Base-by-base conservation (phyloP, 1,140 invertebrate genomes). In the Lerema accius region DNA sequence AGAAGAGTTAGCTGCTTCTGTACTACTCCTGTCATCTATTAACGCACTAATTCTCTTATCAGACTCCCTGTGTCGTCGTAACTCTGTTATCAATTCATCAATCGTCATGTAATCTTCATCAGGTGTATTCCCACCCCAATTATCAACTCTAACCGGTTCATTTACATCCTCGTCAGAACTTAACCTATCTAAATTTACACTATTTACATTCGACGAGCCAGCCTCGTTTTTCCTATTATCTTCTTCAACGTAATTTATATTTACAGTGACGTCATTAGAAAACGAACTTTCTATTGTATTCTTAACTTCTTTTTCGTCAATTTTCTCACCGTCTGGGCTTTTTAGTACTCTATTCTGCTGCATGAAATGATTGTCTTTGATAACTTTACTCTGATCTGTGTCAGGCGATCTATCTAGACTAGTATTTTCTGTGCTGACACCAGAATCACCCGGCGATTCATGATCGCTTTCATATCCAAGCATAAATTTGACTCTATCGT, bases 341-440 rank as follows among this genome's bases (percentile, higher is more conserved):
- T 81, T 83, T 58, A 90, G 63, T 67, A 89, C 87, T 73, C 88
- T 83, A 72, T 90, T 90, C 59, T 89, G 83, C 76, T 86, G 78
- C 77, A 89, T 87, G 46, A 81, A 89, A 51, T 88, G 80, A 55
- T 77, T 85, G 17, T 80, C 80, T 66, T 81, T 80, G 0, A 84
- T 53, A 14, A 81, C 81, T 67, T 87, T 88, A 66, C 61, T 81
- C 28, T 84, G 76, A 26, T 93, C 93, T 9, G 92, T 88, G 63
- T 92, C 93, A 0, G 93, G 93, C 1, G 92, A 93, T 65, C 92
- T 81, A 77, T 94, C 93, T 76, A 95, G 79, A 73, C 94, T 95
- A 3, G 94, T 94, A 55, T 94, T 95, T 78, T 95, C 94, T 0
- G 94, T 95, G 66, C 94, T 95, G 37, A 95, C 94, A 0, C 94